These are phyloP conservation scores for Drosophila pandora DNA, from an alignment of 1,140 invertebrate species.

Conservation along the genomic window DNA sequence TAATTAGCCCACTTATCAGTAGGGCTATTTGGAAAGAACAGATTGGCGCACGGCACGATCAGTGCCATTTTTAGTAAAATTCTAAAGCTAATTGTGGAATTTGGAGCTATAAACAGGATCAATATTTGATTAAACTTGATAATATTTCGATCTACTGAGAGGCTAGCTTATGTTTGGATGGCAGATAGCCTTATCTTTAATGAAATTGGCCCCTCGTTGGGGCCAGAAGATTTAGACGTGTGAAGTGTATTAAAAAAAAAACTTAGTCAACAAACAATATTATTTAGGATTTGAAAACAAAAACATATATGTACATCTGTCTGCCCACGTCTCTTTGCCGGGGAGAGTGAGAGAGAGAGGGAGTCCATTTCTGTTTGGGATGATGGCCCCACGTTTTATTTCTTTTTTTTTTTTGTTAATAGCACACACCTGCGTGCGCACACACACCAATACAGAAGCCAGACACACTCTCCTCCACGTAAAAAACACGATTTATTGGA, in stretches of 20 bases:
- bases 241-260: not conserved
- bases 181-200: conserved; percentile 2
- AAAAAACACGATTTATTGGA: conserved; percentile 13
- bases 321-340: conserved; percentile 31
- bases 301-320: conserved; percentile 3
- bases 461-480: conserved; percentile 4
- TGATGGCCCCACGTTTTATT: conserved; percentile 25
- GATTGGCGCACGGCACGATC: not conserved
- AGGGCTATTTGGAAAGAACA: conserved; percentile 5
- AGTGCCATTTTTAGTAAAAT: conserved; percentile 4
- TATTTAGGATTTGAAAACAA: conserved; percentile 15
- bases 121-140: not conserved
- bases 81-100: not conserved
- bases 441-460: conserved; percentile 20
- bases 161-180: not conserved
- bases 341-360: not conserved
- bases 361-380: not conserved
- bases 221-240: conserved; percentile 19
- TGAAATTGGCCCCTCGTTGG: conserved; percentile 39
- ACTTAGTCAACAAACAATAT: conserved; percentile 41
- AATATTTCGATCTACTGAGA: not conserved
- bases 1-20: conserved; percentile 42
- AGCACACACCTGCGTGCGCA: conserved; percentile 60
- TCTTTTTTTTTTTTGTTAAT: conserved; percentile 42
- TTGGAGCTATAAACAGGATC: not conserved